Evolutionary conservation across 1,140 invertebrate genomes (phyloP), one percentile per base, ranked within the genome.

Genomic region (Lepidostoma basale): DNA sequence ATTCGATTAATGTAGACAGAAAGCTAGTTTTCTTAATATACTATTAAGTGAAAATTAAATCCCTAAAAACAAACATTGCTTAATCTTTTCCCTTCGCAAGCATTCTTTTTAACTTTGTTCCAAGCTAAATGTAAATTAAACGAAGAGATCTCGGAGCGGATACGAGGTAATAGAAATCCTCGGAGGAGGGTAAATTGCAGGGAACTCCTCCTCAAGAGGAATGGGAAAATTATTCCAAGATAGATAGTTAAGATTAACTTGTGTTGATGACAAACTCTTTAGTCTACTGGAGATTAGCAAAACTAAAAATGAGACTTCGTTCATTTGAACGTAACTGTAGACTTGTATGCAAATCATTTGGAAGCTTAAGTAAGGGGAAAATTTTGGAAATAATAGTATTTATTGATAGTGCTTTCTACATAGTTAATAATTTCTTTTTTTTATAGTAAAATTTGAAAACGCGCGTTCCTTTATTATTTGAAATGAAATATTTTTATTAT

Each of bases 161-260:
- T 70, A 70, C 25, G 56, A 18, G 30, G 54, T 65, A 72, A 72
- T 68, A 68, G 66, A 68, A 72, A 65, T 30, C 20, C 49, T 42
- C 26, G 39, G 42, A 40, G 25, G 33, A 62, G 62, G 60, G 60
- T 49, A 65, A 72, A 72, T 59, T 66, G 62, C 20, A 44, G 45
- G 52, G 22, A 45, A 52, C 52, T 64, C 42, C 23, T 23, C 60
- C 59, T 42, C 26, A 65, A 71, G 62, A 72, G 47, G 62, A 72
- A 72, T 72, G 70, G 22, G 66, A 68, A 44, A 72, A 72, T 72
- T 72, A 72, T 72, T 66, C 70, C 20, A 44, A 59, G 70, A 71
- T 71, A 18, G 22, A 68, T 71, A 67, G 69, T 71, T 71, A 42
- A 71, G 69, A 71, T 71, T 68, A 59, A 45, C 30, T 22, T 16